Percentiles rank a stretch among this genome's conserved stretches.
phyloP scores from a whole-genome alignment of 2,888 invertebrate genomes.

The Oscheius sp. region DNA sequence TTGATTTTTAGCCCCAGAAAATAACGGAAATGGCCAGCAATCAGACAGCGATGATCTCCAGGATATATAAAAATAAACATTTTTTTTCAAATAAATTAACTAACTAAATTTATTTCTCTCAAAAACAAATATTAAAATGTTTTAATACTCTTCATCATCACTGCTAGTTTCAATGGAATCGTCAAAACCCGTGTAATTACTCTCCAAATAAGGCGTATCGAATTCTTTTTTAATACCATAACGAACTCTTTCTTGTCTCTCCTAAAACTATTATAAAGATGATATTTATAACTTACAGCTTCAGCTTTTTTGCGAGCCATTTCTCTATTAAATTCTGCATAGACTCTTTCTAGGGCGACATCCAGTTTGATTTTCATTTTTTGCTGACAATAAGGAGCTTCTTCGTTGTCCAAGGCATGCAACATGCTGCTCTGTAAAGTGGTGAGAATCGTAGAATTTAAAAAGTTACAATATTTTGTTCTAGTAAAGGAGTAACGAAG shows the following conservation, averaged over 20 bases:
- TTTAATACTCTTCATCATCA: no score
- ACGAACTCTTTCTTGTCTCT: not conserved
- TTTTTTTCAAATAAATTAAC: no score
- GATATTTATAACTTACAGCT: not conserved
- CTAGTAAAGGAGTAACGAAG: not conserved
- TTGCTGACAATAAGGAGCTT: not conserved
- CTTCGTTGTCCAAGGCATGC: not conserved
- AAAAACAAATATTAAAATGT: no score
- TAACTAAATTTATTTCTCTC: no score
- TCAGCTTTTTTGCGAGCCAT: not conserved
- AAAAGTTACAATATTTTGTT: constrained; percentile 2
- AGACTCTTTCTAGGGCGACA: not conserved
- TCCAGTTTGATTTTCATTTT: not conserved
- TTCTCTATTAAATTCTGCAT: not conserved
- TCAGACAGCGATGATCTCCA: no score
- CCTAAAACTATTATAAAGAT: not conserved
- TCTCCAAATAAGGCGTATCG: not conserved
- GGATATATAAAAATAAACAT: no score
- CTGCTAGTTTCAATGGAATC: no score
- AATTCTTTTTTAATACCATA: not conserved
- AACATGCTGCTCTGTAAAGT: not conserved
- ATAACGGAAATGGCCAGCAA: no score
- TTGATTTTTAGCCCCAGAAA: no score
- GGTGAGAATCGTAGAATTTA: not conserved
- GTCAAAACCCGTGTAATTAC: no score